A percentile compares a stretch with the other conserved stretches of the same genome.
phyloP scores from a whole-genome alignment of 2,113 vertebrate genomes.

The Cichladusa arquata region DNA sequence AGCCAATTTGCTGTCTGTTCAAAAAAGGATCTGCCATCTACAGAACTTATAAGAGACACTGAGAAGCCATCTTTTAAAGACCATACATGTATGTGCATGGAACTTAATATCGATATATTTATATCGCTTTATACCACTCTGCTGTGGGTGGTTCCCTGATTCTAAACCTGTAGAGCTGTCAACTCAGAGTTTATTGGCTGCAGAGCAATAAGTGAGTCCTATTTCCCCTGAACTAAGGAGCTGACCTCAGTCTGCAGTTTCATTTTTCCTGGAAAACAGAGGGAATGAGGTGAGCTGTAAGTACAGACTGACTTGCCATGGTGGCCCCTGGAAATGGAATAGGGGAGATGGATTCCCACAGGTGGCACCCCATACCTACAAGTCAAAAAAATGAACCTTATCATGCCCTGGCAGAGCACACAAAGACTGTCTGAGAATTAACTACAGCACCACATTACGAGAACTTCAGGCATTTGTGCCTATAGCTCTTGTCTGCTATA shows the following conservation, averaged over 20 bases:
- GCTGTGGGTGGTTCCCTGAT: not conserved
- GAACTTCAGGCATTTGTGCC: not conserved
- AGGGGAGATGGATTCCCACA: not conserved
- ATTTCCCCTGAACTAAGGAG: not conserved
- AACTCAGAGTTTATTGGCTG: not conserved
- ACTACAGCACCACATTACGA: rapidly evolving
- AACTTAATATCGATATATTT: not conserved
- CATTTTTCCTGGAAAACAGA: not conserved
- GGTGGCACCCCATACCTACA: rapidly evolving
- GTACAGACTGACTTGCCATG: not conserved
- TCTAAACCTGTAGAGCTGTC: not conserved
- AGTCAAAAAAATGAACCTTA: not conserved
- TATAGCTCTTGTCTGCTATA: not conserved
- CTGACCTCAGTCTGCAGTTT: not conserved
- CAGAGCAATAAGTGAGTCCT: not conserved
- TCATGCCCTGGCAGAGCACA: not conserved
- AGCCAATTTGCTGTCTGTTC: not conserved
- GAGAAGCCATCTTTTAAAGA: not conserved
- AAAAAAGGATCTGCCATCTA: not conserved
- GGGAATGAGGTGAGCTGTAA: not conserved
- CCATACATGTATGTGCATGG: not conserved
- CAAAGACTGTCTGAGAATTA: not conserved
- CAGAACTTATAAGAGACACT: not conserved
- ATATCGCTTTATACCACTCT: not conserved
- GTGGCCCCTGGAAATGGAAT: not conserved